Evolutionary conservation across 2,113 vertebrate genomes (phyloP).

Genomic region (Pachypanchax playfairii): DNA sequence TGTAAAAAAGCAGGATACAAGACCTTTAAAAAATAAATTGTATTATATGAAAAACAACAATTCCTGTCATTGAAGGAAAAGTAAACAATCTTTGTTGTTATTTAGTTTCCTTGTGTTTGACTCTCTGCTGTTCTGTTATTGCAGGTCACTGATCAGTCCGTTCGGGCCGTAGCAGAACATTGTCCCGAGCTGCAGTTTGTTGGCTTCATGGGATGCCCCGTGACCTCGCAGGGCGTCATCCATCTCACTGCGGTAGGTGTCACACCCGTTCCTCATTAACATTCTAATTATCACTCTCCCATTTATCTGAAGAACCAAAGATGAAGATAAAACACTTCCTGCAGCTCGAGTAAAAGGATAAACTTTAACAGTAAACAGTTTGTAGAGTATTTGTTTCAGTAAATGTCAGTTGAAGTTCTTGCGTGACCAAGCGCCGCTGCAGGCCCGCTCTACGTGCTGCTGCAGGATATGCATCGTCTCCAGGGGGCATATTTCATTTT

Average conservation of each 20-base stretch:
- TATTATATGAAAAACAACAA: too few relatives aligned
- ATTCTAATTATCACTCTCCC: neutral
- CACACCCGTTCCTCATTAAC: neutral
- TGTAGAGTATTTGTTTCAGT: constrained; percentile 31
- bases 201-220: constrained; percentile 98
- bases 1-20: too few relatives aligned
- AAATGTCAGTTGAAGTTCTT: constrained; percentile 41
- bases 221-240: constrained; percentile 97
- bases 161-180: constrained; percentile 94
- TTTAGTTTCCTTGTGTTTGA: neutral
- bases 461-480: constrained; percentile 25
- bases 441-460: constrained; percentile 14
- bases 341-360: constrained; percentile 11
- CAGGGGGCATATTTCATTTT: constrained; percentile 46
- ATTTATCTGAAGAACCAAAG: neutral
- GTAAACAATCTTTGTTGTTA: neutral
- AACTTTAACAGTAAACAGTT: constrained; percentile 15
- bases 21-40: too few relatives aligned
- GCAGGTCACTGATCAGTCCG: constrained; percentile 93
- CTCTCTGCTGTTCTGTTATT: constrained; percentile 31
- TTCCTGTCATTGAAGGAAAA: too few relatives aligned
- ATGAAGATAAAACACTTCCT: constrained; percentile 3
- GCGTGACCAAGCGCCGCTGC: constrained; percentile 29
- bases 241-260: constrained; percentile 94
- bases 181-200: constrained; percentile 96